Percentiles rank a stretch among this genome's conserved stretches.
Conservation (phyloP, 2,797 vertebrate species). For the Otus scops region DNA sequence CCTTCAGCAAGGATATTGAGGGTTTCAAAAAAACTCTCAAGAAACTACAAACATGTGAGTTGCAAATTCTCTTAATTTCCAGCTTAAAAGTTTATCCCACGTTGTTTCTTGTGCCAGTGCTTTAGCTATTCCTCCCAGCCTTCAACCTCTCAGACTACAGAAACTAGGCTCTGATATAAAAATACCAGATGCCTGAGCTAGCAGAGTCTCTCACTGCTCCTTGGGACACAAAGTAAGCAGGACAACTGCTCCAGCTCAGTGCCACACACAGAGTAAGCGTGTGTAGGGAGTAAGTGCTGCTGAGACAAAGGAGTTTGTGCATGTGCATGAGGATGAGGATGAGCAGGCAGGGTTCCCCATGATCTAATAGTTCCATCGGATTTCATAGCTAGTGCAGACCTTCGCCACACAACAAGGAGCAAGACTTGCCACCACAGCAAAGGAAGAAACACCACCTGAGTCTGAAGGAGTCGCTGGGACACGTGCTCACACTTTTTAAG, state of each 20-base stretch:
- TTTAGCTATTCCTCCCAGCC: not conserved
- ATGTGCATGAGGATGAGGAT: too few relatives aligned
- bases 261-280: not conserved
- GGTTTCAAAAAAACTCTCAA: not conserved
- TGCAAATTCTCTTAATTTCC: not conserved
- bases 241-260: not conserved
- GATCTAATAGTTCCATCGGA: not conserved
- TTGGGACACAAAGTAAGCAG: not conserved
- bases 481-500: not conserved
- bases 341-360: not conserved
- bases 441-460: fast-evolving
- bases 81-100: not conserved
- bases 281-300: not conserved
- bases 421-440: not conserved
- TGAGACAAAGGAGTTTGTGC: not conserved
- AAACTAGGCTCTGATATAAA: not conserved
- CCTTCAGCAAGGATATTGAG: not conserved
- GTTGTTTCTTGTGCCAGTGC: not conserved
- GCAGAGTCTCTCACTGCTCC: not conserved
- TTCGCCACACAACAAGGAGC: fast-evolving
- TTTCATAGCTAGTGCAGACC: not conserved
- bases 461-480: not conserved
- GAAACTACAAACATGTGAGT: not conserved
- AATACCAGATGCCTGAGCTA: not conserved
- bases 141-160: not conserved